Base-by-base conservation (phyloP, 1,140 invertebrate species). In the Ylistrum balloti region DNA sequence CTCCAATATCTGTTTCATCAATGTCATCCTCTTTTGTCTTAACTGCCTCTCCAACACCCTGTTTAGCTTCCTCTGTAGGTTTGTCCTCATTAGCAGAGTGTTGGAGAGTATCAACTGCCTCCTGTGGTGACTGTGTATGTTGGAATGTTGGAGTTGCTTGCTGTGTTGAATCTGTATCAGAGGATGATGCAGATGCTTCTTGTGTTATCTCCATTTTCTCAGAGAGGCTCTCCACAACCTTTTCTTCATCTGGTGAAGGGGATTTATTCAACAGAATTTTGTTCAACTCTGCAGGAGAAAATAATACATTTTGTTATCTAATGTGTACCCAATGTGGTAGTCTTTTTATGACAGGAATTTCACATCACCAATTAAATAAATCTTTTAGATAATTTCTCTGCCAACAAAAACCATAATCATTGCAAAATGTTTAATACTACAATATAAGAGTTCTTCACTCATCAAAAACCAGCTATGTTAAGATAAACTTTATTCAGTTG, bases 11-110 rank as follows among this genome's bases (percentile, higher is more conserved):
- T 88, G 88, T 33, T 28, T 45, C 34, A 33, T 86, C 86, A 22
- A 28, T 7, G 33, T 33, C 9, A 0, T 35, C 34, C 0, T 41
- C 35, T 17, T 38, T 22, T 48, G 13, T 56, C 35, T 45, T n/a
- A 17, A 34, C 32, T 15, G 33, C 33, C 33, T 87, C 41, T 33
- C 87, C 86, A 1, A 48, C 33, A 33, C 38, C 85, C 34, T 48
- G 33, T 33, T 86, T 33, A 17, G 86, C 86, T 48, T 45, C 86
- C 86, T 87, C 32, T 88, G 45, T 22, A 28, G 56, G 56, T 74
- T 74, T 74, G 56, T 28, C 56, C 11, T 1, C 56, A 28, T 74
- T 0, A 74, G 56, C 22, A 28, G 15, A 17, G 17, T 45, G 41
- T 13, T 45, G 20, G n/a, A n/a, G 17, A 28, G n/a, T 28, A 7